Evolutionary conservation across 2,113 vertebrate genomes (phyloP).

Genomic region (Australoheros scitulus): DNA sequence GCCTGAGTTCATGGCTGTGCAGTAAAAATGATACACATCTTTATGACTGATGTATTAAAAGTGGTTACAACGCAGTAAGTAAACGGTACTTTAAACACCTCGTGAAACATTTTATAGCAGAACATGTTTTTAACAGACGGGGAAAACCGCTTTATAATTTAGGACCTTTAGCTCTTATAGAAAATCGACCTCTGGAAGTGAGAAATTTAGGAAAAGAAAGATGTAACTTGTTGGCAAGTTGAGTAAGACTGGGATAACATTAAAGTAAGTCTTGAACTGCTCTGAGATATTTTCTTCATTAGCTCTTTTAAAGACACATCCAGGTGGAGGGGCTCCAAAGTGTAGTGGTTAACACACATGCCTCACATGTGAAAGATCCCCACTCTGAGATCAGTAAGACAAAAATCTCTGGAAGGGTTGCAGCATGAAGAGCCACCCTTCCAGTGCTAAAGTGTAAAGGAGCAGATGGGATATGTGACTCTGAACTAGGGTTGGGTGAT

Average conservation of each 20-base stretch:
- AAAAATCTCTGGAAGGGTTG: too few relatives aligned
- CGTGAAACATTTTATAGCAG: background rate
- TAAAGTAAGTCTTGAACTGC: background rate
- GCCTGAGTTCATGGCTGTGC: background rate
- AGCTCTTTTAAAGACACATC: too few relatives aligned
- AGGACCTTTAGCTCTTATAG: background rate
- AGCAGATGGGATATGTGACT: too few relatives aligned
- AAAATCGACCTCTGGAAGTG: background rate
- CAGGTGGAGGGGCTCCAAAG: too few relatives aligned
- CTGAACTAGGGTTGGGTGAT: too few relatives aligned
- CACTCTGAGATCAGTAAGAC: too few relatives aligned
- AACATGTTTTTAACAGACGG: background rate
- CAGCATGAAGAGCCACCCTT: too few relatives aligned
- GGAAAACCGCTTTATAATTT: background rate
- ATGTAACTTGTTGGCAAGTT: background rate
- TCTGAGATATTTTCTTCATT: too few relatives aligned
- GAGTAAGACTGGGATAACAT: background rate
- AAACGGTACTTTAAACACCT: background rate
- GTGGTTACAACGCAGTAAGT: background rate
- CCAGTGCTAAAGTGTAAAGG: too few relatives aligned
- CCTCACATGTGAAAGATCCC: too few relatives aligned
- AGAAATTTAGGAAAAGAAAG: background rate
- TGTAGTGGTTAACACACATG: too few relatives aligned
- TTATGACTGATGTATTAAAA: background rate
- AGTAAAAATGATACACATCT: background rate